Evolutionary conservation across 2,888 invertebrate genomes (phyloP), one percentile per base, ranked within the genome.

Genomic region (Lissocephala sabroskyi): DNA sequence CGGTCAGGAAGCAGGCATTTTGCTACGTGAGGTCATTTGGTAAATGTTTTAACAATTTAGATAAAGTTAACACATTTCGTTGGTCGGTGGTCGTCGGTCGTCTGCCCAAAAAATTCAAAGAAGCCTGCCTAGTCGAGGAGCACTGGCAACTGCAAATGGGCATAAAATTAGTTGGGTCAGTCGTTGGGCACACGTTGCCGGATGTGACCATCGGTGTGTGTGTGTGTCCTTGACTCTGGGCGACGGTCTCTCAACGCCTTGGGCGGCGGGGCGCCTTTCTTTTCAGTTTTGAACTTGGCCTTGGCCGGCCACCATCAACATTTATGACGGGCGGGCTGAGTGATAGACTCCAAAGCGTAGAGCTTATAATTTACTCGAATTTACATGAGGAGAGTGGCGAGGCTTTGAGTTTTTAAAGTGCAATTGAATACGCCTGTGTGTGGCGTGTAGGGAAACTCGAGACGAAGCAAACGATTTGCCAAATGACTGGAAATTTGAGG

Each of bases 1-100:
- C 36, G 45, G 30, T 17, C 52, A 52, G 62, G 41, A 53, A 48
- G 45, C 36, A 43, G 39, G 37, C 18, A 58, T 56, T 60, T 52
- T 35, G 57, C 57, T 65, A 80, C 81, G 79, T 80, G 79, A 81
- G 79, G 81, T 79, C 76, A 78, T 81, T 81, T 66, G 64, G 63
- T 64, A 75, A 81, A 80, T 80, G 76, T 64, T 78, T 66, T 78
- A 77, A 65, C 80, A 80, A 80, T 81, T 80, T 80, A 81, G 79
- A 78, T 80, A 78, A 79, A 79, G 67, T 80, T 81, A 78, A 79
- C 81, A 80, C 81, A 80, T 76, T 77, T 70, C 37, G 17, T 43
- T 52, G 11, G 28, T 33, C 18, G 17, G 37, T 40, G 10, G 9
- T 10, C 17, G n/a, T 19, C n/a, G 18, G 11, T 26, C 23, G 6